phyloP scores from a whole-genome alignment of 2,113 vertebrate species.

The Pteruthius melanotis region DNA sequence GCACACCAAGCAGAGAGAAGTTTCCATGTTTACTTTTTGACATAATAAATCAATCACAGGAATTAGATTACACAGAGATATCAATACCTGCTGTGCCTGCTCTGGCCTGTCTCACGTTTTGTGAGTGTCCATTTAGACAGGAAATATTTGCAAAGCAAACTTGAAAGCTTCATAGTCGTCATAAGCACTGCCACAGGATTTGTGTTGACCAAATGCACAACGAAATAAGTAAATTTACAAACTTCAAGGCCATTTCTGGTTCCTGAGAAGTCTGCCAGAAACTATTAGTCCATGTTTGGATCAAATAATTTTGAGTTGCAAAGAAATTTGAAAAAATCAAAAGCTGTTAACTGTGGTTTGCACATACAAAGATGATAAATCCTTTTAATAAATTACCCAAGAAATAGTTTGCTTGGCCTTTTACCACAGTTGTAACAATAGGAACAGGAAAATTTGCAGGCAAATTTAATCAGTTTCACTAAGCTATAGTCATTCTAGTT shows the following conservation, averaged over 20 bases:
- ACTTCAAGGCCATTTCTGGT: neutral
- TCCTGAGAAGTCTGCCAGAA: neutral
- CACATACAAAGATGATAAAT: neutral
- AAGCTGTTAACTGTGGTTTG: neutral
- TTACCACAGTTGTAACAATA: neutral
- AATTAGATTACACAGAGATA: neutral
- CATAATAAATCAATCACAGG: neutral
- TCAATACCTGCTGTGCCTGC: neutral
- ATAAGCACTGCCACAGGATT: neutral
- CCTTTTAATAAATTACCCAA: neutral
- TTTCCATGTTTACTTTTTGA: neutral
- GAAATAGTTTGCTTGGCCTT: neutral
- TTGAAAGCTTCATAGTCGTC: neutral
- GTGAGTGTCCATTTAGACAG: neutral
- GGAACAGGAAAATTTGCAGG: neutral
- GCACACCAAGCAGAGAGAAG: neutral
- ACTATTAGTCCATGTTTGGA: neutral
- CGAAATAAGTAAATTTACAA: neutral
- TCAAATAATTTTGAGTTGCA: neutral
- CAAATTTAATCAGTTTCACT: slow-evolving; percentile 10
- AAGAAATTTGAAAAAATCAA: neutral
- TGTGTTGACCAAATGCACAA: neutral
- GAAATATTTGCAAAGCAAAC: neutral
- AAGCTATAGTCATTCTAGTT: neutral
- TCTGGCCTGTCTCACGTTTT: neutral